These are phyloP conservation scores for Lagocephalus sceleratus DNA, from an alignment of 2,797 vertebrate species.

Conservation along the genomic window DNA sequence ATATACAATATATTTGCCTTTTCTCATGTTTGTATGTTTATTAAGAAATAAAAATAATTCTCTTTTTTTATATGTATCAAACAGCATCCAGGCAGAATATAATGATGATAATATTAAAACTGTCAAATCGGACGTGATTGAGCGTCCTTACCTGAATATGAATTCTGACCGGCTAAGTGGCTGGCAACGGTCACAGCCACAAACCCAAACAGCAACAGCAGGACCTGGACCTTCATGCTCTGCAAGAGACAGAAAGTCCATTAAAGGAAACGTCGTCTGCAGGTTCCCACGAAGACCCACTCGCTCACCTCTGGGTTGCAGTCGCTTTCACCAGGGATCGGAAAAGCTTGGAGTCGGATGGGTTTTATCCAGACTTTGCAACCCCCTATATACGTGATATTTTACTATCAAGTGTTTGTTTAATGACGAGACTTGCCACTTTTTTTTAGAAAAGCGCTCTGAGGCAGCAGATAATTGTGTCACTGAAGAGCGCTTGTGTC, in stretches of 20 bases:
- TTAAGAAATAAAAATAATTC: too few species aligned
- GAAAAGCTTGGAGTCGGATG: background rate
- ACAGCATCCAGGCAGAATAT: too few species aligned
- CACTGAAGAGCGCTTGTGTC: background rate
- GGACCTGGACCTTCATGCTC: conserved; percentile 1
- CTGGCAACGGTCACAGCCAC: background rate
- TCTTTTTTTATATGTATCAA: too few species aligned
- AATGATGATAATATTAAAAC: too few species aligned
- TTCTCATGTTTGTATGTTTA: too few species aligned
- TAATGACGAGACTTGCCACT: background rate
- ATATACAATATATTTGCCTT: too few species aligned
- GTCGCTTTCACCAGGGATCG: background rate
- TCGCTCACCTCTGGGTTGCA: background rate
- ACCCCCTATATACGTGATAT: background rate
- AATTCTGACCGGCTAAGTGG: background rate
- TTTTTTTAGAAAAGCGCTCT: background rate
- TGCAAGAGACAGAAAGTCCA: background rate
- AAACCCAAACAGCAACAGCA: background rate
- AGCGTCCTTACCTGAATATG: background rate
- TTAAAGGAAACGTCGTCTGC: background rate
- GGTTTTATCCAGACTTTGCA: background rate
- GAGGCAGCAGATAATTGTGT: background rate
- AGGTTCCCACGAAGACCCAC: background rate
- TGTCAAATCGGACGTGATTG: background rate
- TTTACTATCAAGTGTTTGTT: background rate